Conservation (phyloP, 2,888 invertebrate species). For the Anoplius nigerrimus region DNA sequence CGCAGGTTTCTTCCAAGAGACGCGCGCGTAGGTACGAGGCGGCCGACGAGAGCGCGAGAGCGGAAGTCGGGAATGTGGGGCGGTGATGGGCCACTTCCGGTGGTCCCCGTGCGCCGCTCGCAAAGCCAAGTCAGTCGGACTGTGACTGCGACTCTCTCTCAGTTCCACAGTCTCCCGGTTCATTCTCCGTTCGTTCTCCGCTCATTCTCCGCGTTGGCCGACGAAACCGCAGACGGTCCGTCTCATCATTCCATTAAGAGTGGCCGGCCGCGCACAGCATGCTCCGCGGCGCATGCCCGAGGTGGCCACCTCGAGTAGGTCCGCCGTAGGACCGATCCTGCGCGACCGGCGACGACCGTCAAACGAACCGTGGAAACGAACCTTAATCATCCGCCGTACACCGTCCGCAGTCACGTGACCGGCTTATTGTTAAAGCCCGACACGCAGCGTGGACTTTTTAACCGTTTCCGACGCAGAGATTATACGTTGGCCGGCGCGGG, state of each 20-base stretch:
- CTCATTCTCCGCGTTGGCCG: conserved; percentile 52
- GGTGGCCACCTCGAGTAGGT: too few species aligned
- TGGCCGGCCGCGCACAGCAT: too few species aligned
- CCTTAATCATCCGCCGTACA: too few species aligned
- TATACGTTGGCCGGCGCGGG: too few species aligned
- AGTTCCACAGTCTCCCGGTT: not conserved
- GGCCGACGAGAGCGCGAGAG: conserved; percentile 51
- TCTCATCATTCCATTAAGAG: conserved; percentile 65
- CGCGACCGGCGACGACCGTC: too few species aligned
- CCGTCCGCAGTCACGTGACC: too few species aligned
- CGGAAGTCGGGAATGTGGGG: conserved; percentile 69
- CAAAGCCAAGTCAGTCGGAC: conserved; percentile 57
- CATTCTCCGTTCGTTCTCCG: conserved; percentile 20
- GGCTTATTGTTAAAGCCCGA: too few species aligned
- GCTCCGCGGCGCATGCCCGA: too few species aligned
- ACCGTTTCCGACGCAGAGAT: too few species aligned
- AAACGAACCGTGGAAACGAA: too few species aligned
- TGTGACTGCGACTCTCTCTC: conserved; percentile 38
- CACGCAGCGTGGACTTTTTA: too few species aligned
- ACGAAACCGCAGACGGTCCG: conserved; percentile 64
- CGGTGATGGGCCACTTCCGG: conserved; percentile 72
- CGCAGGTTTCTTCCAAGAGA: not conserved
- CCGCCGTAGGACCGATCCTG: too few species aligned
- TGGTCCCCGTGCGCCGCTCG: conserved; percentile 62
- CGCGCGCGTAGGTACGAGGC: conserved; percentile 11